Base-by-base conservation (phyloP, 2,113 vertebrate species). In the Notothenia rossii region DNA sequence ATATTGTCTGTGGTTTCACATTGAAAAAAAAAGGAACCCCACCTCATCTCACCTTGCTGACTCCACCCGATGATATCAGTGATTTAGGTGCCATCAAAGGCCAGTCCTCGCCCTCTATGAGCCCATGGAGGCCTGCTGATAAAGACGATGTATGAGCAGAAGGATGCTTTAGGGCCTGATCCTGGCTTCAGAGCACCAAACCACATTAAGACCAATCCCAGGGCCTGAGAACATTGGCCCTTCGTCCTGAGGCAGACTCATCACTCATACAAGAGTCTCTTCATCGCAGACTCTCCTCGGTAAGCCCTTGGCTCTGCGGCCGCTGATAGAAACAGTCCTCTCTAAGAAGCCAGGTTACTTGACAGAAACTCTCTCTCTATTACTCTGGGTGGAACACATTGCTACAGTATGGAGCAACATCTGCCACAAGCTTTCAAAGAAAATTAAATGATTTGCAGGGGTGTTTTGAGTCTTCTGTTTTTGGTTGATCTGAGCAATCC, bases 161-260 rank as follows among this genome's bases (percentile, higher is more conserved):
- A 77, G 43, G 25, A 53, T 61, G 76, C 86, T 80, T 33, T 1
- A 22, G 75, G 79, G 75, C 17, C 60, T 5, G 54, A 79, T 67
- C 82, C 36, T 61, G 56, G 75, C 71, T 89, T 58, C 54, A 18
- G 65, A 36, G 51, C 6, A 15, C 72, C 64, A 54, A 10, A 48
- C 94, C 94, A 72, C 67, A 84, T 77, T 68, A 83, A 29, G 84
- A 50, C 46, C 77, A 85, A 85, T 72, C 80, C 59, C 60, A 51
- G 33, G 58, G 67, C 61, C 75, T 14, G 75, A 55, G 73, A 87
- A 87, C 84, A 87, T 81, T 77, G 80, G 65, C 73, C 71, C 77
- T 81, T 78, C 64, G 79, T 88, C 83, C 64, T 51, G 46, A 58
- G 72, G 80, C 65, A 63, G 76, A 77, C 33, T 85, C 79, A 92